Conservation (phyloP, 2,888 invertebrate genomes). For the Embidobia sp. region DNA sequence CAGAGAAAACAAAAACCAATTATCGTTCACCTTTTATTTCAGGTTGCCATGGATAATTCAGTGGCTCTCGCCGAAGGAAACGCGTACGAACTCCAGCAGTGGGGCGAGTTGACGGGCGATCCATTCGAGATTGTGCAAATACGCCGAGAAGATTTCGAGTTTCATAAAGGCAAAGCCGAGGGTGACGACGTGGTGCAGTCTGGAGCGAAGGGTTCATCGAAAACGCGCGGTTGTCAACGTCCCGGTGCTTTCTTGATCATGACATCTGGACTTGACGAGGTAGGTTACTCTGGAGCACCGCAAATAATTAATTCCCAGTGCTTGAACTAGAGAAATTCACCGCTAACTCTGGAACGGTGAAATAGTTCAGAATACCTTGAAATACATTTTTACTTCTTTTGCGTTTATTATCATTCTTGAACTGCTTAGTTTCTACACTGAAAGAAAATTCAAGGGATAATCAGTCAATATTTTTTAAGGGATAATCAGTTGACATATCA, state of each 20-base stretch:
- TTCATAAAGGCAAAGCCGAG: conserved; percentile 86
- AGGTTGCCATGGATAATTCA: conserved; percentile 86
- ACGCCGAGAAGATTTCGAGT: conserved; percentile 88
- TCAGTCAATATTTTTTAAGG: no score
- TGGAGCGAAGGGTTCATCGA: conserved; percentile 86
- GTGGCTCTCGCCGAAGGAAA: conserved; percentile 83
- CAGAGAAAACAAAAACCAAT: conserved; percentile 12
- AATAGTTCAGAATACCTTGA: no score
- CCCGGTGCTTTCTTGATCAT: conserved; percentile 94
- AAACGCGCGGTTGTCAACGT: conserved; percentile 90
- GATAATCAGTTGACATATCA: no score
- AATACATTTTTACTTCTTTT: no score
- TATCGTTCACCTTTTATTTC: conserved; percentile 38
- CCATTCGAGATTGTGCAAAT: conserved; percentile 91
- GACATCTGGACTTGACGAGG: conserved; percentile 90
- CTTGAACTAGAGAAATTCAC: background rate
- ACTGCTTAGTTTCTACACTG: no score
- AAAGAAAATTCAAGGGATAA: no score
- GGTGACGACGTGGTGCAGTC: conserved; percentile 94
- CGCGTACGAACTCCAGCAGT: conserved; percentile 85
- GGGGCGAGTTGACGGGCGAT: conserved; percentile 88
- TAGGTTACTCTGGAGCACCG: conserved; percentile 68
- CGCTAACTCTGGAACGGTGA: no score
- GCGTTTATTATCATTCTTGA: no score
- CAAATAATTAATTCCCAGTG: conserved; percentile 5